These are phyloP conservation scores for Urocynchramus pylzowi DNA, from an alignment of 2,113 vertebrate genomes.

Conservation along the genomic window DNA sequence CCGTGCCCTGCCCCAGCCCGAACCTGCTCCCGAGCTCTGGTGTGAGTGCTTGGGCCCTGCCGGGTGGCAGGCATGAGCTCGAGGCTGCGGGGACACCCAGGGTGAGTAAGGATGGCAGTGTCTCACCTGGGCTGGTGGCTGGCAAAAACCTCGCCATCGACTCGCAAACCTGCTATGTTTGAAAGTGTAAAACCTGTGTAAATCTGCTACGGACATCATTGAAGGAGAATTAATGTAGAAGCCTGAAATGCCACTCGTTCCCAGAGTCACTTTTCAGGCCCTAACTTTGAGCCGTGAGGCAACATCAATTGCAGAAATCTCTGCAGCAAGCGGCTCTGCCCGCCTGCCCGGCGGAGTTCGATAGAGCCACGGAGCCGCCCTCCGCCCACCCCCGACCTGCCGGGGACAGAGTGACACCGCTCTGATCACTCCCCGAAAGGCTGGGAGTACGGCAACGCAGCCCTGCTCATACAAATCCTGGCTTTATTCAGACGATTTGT, in stretches of 20 bases:
- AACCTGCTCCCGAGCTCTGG: neutral
- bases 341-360: neutral
- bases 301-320: slow-evolving; percentile 47
- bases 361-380: neutral
- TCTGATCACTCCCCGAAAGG: accelerated
- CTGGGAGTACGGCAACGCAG: neutral
- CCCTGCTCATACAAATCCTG: accelerated
- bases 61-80: neutral
- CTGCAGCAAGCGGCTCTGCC: neutral
- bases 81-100: accelerated
- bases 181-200: no score
- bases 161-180: neutral
- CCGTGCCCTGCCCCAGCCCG: neutral
- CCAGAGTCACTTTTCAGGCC: slow-evolving; percentile 17
- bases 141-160: neutral
- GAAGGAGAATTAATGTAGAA: slow-evolving; percentile 69
- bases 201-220: slow-evolving; percentile 4
- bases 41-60: neutral
- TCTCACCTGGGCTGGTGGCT: neutral
- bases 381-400: accelerated
- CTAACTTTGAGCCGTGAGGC: neutral
- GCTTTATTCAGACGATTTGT: neutral
- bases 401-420: accelerated
- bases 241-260: slow-evolving; percentile 18
- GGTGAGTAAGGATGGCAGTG: neutral